These are phyloP conservation scores for Tenthredo mesomela DNA, from an alignment of 2,888 invertebrate species.

Conservation along the genomic window DNA sequence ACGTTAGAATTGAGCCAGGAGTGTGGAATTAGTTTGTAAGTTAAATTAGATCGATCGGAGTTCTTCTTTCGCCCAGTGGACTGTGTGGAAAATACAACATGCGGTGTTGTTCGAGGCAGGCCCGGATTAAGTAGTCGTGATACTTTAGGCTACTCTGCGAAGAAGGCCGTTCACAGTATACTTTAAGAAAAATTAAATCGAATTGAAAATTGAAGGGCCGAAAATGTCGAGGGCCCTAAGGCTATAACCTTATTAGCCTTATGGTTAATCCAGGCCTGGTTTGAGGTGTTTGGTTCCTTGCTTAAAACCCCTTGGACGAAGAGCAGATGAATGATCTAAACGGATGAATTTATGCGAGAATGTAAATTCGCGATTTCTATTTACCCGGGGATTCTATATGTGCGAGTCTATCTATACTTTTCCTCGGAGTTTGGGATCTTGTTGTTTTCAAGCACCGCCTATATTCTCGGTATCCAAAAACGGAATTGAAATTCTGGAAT, in stretches of 20 bases:
- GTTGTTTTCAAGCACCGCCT: not conserved
- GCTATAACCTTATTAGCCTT: too few relatives aligned
- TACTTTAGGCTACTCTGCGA: too few relatives aligned
- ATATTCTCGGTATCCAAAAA: not conserved
- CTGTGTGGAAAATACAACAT: not conserved
- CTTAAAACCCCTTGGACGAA: not conserved
- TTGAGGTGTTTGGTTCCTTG: not conserved
- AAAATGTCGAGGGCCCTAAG: too few relatives aligned
- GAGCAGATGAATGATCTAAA: not conserved
- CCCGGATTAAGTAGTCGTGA: too few relatives aligned
- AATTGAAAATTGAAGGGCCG: too few relatives aligned
- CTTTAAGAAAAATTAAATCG: too few relatives aligned
- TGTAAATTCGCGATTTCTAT: slow-evolving; percentile 1
- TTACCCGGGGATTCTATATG: not conserved
- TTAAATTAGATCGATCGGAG: slow-evolving; percentile 31
- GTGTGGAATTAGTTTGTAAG: slow-evolving; percentile 37
- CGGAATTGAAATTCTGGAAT: slow-evolving; percentile 16
- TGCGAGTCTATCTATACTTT: not conserved
- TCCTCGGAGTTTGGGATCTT: not conserved
- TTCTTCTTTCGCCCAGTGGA: not conserved
- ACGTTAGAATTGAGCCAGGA: not conserved
- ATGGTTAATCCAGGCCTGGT: too few relatives aligned
- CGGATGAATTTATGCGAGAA: not conserved
- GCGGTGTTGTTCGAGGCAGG: not conserved
- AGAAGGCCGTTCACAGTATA: too few relatives aligned